phyloP scores from a whole-genome alignment of 2,888 invertebrate species.

The Zaprionus obscuricornis region DNA sequence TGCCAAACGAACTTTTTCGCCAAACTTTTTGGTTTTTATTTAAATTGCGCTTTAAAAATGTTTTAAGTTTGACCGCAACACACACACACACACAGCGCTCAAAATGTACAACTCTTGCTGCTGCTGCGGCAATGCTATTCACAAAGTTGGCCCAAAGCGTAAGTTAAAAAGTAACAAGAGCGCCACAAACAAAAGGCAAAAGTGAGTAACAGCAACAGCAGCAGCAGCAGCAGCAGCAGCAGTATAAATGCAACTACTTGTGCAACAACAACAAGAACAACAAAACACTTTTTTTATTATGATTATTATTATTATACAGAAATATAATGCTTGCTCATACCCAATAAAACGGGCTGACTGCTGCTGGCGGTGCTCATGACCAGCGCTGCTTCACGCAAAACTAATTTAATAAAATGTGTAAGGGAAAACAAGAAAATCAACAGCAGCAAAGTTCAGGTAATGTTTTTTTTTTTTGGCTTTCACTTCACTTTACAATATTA shows the following conservation, averaged over 20 bases:
- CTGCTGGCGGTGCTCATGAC: conserved; percentile 59
- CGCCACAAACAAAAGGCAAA: conserved; percentile 22
- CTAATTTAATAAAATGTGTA: conserved; percentile 48
- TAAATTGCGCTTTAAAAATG: conserved; percentile 58
- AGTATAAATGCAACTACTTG: conserved; percentile 44
- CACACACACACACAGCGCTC: no score
- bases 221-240: conserved; percentile 40
- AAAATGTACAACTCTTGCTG: no score
- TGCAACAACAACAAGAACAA: conserved; percentile 33
- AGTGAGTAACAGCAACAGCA: conserved; percentile 32
- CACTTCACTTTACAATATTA: no score
- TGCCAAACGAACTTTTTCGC: conserved; percentile 3
- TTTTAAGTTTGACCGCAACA: no score
- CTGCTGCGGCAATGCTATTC: no score
- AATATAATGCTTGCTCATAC: conserved; percentile 52
- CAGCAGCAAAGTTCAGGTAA: no score
- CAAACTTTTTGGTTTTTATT: conserved; percentile 36
- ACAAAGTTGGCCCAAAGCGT: no score
- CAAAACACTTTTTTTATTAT: no score
- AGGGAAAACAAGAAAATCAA: neutral
- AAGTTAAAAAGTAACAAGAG: no score
- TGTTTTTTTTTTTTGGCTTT: no score
- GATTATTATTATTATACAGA: no score
- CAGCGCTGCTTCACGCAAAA: conserved; percentile 28
- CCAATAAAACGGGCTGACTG: conserved; percentile 56